Conservation (phyloP, 2,797 vertebrate species). For the Cirrhinus molitorella region DNA sequence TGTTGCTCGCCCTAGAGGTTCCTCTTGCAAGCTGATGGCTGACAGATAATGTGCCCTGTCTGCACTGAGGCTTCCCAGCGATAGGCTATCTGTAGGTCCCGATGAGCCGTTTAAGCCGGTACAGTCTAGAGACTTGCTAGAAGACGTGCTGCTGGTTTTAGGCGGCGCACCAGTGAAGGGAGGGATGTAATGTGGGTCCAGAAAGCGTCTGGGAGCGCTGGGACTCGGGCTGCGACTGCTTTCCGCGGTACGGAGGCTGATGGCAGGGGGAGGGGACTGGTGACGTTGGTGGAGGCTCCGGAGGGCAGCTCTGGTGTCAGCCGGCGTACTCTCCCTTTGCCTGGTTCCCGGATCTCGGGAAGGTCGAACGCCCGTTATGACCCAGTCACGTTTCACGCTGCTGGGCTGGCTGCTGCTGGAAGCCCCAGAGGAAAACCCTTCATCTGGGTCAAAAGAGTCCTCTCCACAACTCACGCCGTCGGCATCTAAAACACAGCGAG, state of each 20-base stretch:
- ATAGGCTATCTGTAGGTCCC: constrained; percentile 64
- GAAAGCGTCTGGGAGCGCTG: constrained; percentile 84
- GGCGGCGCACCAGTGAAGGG: constrained; percentile 82
- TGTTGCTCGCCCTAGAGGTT: constrained; percentile 86
- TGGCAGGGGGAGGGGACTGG: constrained; percentile 77
- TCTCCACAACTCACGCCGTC: constrained; percentile 92
- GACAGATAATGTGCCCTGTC: constrained; percentile 90
- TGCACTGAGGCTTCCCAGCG: constrained; percentile 57
- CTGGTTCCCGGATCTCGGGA: constrained; percentile 68
- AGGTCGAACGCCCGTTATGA: constrained; percentile 71
- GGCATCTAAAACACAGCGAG: constrained; percentile 75
- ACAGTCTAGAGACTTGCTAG: constrained; percentile 97
- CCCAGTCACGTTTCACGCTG: constrained; percentile 81
- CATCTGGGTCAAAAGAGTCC: constrained; percentile 96
- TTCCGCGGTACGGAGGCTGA: constrained; percentile 84
- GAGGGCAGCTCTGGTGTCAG: constrained; percentile 62
- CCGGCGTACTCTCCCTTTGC: constrained; percentile 62
- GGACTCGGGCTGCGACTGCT: constrained; percentile 83
- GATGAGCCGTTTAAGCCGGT: constrained; percentile 83
- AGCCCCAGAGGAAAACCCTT: constrained; percentile 97
- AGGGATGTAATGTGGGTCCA: constrained; percentile 83
- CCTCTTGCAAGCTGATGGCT: constrained; percentile 94
- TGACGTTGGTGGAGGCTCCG: constrained; percentile 78
- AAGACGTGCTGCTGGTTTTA: constrained; percentile 95
- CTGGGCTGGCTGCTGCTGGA: constrained; percentile 97